phyloP scores from a whole-genome alignment of 2,888 invertebrate species.

The Stenolophus ochropezus region DNA sequence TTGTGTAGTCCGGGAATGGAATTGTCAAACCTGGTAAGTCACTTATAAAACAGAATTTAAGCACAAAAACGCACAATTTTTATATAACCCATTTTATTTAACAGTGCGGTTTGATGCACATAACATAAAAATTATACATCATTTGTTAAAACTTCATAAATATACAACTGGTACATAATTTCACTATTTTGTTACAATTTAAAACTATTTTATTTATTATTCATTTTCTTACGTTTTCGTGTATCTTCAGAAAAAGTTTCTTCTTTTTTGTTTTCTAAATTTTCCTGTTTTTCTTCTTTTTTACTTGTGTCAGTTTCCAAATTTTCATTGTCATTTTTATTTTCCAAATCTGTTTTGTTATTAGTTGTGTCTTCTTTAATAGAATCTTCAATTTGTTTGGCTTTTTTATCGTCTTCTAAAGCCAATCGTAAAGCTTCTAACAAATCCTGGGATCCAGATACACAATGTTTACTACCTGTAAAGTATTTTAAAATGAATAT shows the following conservation, averaged over 20 bases:
- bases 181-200: conserved; percentile 36
- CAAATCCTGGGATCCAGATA: conserved; percentile 76
- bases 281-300: neutral
- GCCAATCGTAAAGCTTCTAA: conserved; percentile 79
- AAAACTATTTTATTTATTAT: neutral
- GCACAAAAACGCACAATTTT: conserved; percentile 58
- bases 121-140: conserved; percentile 34
- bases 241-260: conserved; percentile 65
- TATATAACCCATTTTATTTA: conserved; percentile 53
- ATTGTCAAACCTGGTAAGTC: no score
- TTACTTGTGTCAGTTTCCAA: conserved; percentile 65
- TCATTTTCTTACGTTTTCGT: conserved; percentile 70
- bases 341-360: no score
- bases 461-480: conserved; percentile 80
- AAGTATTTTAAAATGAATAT: conserved; percentile 63
- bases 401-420: conserved; percentile 73
- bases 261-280: conserved; percentile 54
- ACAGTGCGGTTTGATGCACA: conserved; percentile 41
- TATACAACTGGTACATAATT: conserved; percentile 21
- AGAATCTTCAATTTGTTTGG: conserved; percentile 62
- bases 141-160: conserved; percentile 35
- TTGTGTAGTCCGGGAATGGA: no score
- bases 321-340: no score
- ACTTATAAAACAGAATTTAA: no score
- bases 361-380: conserved; percentile 65